Percentiles rank a stretch among this genome's conserved stretches.
Evolutionary conservation across 2,888 invertebrate genomes (phyloP).

Genomic region (Oscheius myriophilus): DNA sequence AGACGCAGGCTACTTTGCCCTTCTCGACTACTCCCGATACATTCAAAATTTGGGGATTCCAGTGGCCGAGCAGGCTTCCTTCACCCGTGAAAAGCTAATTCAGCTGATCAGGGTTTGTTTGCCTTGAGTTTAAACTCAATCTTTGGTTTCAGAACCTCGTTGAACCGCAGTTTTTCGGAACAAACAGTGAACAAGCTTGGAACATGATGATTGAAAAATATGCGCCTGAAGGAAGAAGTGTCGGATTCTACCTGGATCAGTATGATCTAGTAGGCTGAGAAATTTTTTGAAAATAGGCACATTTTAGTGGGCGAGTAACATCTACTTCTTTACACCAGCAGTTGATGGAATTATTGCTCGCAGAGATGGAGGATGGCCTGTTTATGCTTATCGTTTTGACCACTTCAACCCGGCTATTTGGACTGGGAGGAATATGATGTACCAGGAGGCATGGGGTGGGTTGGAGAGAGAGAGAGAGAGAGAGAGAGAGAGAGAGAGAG

Average conservation of each 20-base stretch:
- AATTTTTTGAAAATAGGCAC: background rate
- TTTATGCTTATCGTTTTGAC: conserved; percentile 26
- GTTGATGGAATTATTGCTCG: conserved; percentile 21
- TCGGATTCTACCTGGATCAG: conserved; percentile 12
- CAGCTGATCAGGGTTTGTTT: conserved; percentile 14
- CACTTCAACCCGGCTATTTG: conserved; percentile 24
- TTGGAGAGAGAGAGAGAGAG: background rate
- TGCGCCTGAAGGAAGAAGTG: conserved; percentile 9
- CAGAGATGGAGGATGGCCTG: conserved; percentile 8
- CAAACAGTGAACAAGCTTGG: conserved; percentile 19
- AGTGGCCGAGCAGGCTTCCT: conserved; percentile 8
- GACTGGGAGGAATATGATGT: background rate
- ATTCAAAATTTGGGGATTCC: conserved; percentile 22
- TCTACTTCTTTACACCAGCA: conserved; percentile 16
- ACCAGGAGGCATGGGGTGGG: conserved; percentile 10
- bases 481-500: too few species aligned
- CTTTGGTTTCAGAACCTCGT: conserved; percentile 10
- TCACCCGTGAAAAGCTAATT: conserved; percentile 10
- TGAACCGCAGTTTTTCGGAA: conserved; percentile 18
- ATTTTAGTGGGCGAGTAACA: conserved; percentile 22
- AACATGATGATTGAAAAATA: conserved; percentile 18
- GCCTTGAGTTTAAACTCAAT: background rate
- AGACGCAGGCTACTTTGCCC: conserved; percentile 30
- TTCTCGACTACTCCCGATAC: conserved; percentile 18
- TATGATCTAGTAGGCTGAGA: conserved; percentile 2